These are phyloP conservation scores for Cervus canadensis DNA, from an alignment of 2,113 vertebrate genomes.

Conservation along the genomic window DNA sequence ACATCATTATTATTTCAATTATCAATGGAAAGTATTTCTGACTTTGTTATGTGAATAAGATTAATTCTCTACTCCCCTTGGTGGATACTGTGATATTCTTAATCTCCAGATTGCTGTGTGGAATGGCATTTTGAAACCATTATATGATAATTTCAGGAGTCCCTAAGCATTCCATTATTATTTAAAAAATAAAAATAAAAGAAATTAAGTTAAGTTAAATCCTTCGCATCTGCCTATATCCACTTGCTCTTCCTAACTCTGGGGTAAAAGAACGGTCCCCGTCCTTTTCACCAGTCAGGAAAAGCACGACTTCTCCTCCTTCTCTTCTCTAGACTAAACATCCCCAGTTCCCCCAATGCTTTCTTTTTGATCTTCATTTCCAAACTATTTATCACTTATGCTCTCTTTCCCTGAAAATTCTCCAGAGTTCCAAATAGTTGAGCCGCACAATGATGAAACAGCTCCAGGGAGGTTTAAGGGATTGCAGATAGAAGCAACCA, in stretches of 20 bases:
- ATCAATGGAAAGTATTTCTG: neutral
- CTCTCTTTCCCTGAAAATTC: constrained; percentile 29
- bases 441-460: constrained; percentile 12
- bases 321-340: constrained; percentile 73
- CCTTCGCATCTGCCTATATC: neutral
- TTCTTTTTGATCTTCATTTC: constrained; percentile 65
- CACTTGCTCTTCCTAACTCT: neutral
- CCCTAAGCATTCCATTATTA: neutral
- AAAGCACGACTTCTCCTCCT: constrained; percentile 44
- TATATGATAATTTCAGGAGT: neutral
- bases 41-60: neutral
- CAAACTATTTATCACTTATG: constrained; percentile 70
- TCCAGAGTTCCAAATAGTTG: constrained; percentile 53
- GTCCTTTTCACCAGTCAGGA: neutral
- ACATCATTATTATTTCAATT: neutral
- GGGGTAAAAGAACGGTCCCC: neutral
- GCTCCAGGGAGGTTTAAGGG: constrained; percentile 27
- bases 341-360: constrained; percentile 35
- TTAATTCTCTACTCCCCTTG: neutral
- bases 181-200: neutral
- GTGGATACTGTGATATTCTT: neutral
- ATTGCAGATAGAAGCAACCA: neutral
- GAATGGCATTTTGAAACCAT: neutral
- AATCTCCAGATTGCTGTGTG: neutral
- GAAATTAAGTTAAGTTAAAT: neutral